A percentile compares a stretch with the other conserved stretches of the same genome.
Conservation (phyloP, 2,113 vertebrate genomes). For the Muntiacus reevesi region DNA sequence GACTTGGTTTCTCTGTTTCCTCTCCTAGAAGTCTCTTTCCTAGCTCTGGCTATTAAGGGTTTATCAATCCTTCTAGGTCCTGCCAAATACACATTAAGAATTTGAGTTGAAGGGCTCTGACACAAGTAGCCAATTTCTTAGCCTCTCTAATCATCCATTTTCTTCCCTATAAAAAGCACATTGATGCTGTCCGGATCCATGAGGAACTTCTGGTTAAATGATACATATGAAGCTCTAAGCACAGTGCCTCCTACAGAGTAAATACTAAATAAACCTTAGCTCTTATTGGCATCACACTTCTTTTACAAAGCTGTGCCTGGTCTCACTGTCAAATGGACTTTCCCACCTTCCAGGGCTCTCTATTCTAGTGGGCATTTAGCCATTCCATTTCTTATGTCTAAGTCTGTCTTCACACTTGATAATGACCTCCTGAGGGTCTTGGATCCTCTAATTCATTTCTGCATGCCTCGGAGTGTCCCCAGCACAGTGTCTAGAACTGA, state of each 20-base stretch:
- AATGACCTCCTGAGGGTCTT: not conserved
- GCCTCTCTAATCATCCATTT: not conserved
- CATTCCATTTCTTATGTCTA: not conserved
- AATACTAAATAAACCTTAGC: not conserved
- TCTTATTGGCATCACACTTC: rapidly evolving
- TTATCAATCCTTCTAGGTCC: not conserved
- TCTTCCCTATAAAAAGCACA: not conserved
- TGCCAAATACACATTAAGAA: not conserved
- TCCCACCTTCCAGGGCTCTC: not conserved
- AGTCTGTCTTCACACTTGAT: not conserved
- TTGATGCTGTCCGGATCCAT: not conserved
- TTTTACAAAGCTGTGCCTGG: not conserved
- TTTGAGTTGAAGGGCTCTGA: not conserved
- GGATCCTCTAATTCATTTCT: not conserved
- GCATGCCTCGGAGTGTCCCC: not conserved
- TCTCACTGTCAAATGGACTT: not conserved
- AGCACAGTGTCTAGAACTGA: not conserved
- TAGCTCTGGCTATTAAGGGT: not conserved
- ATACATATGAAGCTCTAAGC: not conserved
- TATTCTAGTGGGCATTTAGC: not conserved
- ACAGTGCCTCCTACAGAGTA: not conserved
- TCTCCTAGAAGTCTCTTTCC: not conserved
- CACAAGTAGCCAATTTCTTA: not conserved
- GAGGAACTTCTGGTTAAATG: not conserved
- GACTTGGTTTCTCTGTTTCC: not conserved